Evolutionary conservation across 2,113 vertebrate genomes (phyloP), one percentile per base, ranked within the genome.

Genomic region (Alaudala cheleensis): DNA sequence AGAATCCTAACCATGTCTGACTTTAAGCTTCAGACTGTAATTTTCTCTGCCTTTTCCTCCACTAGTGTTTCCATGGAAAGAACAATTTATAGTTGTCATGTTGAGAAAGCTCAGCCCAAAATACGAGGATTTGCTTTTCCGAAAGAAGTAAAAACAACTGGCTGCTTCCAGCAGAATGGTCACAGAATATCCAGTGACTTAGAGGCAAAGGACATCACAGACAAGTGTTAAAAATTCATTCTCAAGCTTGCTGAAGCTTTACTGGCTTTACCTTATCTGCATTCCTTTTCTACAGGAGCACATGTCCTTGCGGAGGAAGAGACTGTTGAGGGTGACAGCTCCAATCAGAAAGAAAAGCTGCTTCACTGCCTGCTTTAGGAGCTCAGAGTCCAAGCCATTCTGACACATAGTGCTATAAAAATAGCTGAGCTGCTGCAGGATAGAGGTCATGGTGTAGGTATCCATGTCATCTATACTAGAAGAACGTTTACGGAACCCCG

Each of bases 231-330:
- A 85, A 79, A 89, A 77, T 15, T 60, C 4, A 8, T 67, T 85
- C 34, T 77, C 11, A 31, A 34, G 60, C 56, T 81, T 31, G 54
- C 42, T 49, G 81, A 66, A 81, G 51, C 47, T 33, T 23, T 14
- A 7, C 11, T 76, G 83, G 56, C 60, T 93, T 94, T 94, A 99
- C 99, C 99, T 99, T 97, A 99, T 99, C 94, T 99, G 99, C 99
- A 99, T 99, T 88, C 99, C 99, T 97, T 99, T 99, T 42, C 99
- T 98, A 95, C 99, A 99, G 22, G 99, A 99, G 95, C 99, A 99
- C 98, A 99, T 99, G 94, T 99, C 99, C 97, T 99, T 99, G 84
- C 99, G 98, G n/a, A 99, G 98, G 95, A 99, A 98, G 79, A 99
- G 99, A 91, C 98, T 99, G 88, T 99, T 99, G 67, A 99, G 98